Base-by-base conservation (phyloP, 64 coral and sea anemone species). In the Actinia equina region DNA sequence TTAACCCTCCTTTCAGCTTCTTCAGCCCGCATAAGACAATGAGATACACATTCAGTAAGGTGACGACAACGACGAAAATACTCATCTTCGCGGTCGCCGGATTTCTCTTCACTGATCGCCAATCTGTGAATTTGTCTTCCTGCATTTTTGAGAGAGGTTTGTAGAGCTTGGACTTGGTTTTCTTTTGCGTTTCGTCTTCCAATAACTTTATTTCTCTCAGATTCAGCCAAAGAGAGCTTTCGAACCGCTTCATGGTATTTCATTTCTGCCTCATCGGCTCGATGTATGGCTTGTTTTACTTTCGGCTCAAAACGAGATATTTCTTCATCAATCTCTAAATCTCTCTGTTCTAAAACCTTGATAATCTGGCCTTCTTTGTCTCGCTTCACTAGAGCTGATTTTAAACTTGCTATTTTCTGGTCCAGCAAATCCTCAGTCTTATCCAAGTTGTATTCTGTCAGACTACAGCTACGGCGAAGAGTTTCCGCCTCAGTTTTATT, bases 61-160 rank as follows among this genome's bases (percentile, higher is more conserved):
- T 87, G 69, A 7, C 90, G 84, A 27, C 83, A 85, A 4, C 71
- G 46, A 30, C 86, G 86, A 23, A 82, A 79, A 18, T 30, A 87
- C 6, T 78, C 59, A 5, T 92, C 90, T 17, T 87, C 90, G 16
- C 86, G 84, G 69, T 92, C 90, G 20, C 85, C 14, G 17, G 77
- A 62, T 82, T 92, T 92, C 62, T 92, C 90, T 62, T 92, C 90
- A n/a, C 53, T 51, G 51, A 92, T 87, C 71, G 18, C 85, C 59
- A 92, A 83, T 74, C 80, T 64, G n/a, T 80, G 90, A 61, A 92
- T 67, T 58, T 87, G 70, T 56, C 90, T 65, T 8, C 85, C 85
- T 5, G 80, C 90, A n/a, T 54, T 83, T 82, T 46, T 92, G 49
- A 87, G 80, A n/a, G 79, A 79, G 44, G 64, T 77, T 63, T 92